Percentiles rank a stretch among this genome's conserved stretches.
phyloP scores from a whole-genome alignment of 2,113 vertebrate genomes.

The Sciurus niger region DNA sequence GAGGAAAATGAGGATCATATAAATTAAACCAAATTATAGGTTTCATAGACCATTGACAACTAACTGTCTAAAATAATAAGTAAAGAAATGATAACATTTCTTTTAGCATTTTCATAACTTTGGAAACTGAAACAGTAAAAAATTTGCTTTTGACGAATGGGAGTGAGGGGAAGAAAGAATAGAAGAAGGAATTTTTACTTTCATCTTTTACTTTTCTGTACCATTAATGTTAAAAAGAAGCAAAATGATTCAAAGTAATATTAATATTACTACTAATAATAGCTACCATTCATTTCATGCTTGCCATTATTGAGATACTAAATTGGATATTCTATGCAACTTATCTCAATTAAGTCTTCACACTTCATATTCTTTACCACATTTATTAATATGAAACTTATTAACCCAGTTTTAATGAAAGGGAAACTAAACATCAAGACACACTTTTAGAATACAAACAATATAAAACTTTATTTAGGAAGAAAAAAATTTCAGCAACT shows the following conservation, averaged over 20 bases:
- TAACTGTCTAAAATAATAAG: not conserved
- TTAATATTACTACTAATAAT: slow-evolving; percentile 21
- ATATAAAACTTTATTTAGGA: slow-evolving; percentile 37
- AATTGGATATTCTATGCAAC: not conserved
- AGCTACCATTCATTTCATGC: not conserved
- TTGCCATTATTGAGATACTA: slow-evolving; percentile 13
- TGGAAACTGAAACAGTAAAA: not conserved
- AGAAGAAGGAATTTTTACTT: not conserved
- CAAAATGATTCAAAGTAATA: not conserved
- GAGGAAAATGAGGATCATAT: not conserved
- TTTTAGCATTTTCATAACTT: slow-evolving; percentile 13
- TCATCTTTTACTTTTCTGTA: not conserved
- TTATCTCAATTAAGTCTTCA: slow-evolving; percentile 63
- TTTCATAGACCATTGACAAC: not conserved
- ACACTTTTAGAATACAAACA: not conserved
- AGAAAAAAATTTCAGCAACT: not conserved
- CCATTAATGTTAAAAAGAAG: not conserved
- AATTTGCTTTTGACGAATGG: not conserved
- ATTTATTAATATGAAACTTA: slow-evolving; percentile 47
- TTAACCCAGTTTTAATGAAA: slow-evolving; percentile 40
- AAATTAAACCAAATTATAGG: not conserved
- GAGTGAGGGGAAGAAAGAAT: not conserved
- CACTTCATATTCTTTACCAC: not conserved
- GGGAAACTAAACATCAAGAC: not conserved
- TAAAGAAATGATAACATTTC: slow-evolving; percentile 25